A percentile compares a stretch with the other conserved stretches of the same genome.
Conservation (phyloP, 2,888 invertebrate genomes). For the Mantis religiosa region DNA sequence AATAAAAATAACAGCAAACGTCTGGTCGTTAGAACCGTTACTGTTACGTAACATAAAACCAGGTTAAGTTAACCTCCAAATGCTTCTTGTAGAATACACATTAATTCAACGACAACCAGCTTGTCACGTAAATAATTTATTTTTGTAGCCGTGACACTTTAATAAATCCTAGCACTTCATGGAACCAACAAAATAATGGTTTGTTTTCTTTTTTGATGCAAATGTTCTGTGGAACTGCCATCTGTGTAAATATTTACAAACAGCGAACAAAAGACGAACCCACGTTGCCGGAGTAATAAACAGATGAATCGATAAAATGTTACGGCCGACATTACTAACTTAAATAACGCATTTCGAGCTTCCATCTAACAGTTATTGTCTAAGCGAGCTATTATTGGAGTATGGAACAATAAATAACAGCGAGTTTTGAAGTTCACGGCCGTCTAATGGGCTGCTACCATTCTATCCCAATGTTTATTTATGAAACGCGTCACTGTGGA, state of each 20-base stretch:
- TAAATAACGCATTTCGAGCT: not conserved
- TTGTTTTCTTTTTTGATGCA: not conserved
- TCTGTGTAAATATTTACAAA: not conserved
- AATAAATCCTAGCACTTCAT: not conserved
- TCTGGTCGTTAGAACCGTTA: not conserved
- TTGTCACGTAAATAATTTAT: not conserved
- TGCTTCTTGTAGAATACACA: not conserved
- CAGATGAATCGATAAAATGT: not conserved
- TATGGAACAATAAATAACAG: conserved; percentile 2
- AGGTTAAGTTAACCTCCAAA: not conserved
- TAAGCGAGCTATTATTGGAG: not conserved
- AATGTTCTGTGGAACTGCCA: not conserved
- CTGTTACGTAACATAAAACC: not conserved
- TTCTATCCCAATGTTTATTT: too few relatives aligned
- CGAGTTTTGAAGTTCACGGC: too few relatives aligned
- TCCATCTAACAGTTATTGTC: not conserved
- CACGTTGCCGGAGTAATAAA: not conserved
- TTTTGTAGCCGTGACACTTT: not conserved
- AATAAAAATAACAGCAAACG: too few relatives aligned
- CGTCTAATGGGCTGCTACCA: too few relatives aligned
- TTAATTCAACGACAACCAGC: not conserved
- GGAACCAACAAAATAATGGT: not conserved
- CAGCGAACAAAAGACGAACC: not conserved
- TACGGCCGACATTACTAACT: not conserved
- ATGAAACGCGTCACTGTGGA: too few relatives aligned